Conservation (phyloP, 1,140 invertebrate genomes). For the Paralvinella palmiformis region DNA sequence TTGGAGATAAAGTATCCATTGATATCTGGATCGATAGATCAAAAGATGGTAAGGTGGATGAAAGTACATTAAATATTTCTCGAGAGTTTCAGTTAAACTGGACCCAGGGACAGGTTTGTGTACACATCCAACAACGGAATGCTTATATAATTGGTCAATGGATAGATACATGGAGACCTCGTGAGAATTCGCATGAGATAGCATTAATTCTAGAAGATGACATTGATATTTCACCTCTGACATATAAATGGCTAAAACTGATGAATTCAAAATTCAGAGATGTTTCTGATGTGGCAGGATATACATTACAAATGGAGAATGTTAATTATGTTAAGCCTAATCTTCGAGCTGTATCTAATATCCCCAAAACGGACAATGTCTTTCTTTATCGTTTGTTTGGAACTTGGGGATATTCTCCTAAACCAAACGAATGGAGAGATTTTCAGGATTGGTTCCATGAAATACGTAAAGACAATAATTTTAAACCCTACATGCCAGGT, state of each 20-base stretch:
- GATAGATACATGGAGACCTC: constrained; percentile 30
- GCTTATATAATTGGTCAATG: constrained; percentile 33
- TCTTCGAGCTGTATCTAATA: background rate
- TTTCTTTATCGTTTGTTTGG: constrained; percentile 22
- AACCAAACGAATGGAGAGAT: constrained; percentile 23
- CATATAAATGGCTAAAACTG: constrained; percentile 30
- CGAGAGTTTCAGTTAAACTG: no score
- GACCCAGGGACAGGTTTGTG: constrained; percentile 23
- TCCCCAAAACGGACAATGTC: constrained; percentile 1
- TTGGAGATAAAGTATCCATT: no score
- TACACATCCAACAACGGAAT: constrained; percentile 28
- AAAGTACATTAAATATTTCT: no score
- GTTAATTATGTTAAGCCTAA: background rate
- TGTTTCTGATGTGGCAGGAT: constrained; percentile 26
- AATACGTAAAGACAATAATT: background rate
- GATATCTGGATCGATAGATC: no score
- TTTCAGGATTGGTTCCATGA: constrained; percentile 27
- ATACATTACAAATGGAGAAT: background rate
- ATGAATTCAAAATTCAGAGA: constrained; percentile 30
- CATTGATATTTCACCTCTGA: constrained; percentile 30
- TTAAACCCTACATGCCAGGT: constrained; percentile 12
- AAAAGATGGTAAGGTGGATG: no score
- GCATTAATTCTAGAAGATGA: constrained; percentile 38
- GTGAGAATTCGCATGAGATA: constrained; percentile 26
- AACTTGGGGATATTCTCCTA: constrained; percentile 34